phyloP scores from a whole-genome alignment of 2,888 invertebrate genomes.

The Nomada fabriciana region DNA sequence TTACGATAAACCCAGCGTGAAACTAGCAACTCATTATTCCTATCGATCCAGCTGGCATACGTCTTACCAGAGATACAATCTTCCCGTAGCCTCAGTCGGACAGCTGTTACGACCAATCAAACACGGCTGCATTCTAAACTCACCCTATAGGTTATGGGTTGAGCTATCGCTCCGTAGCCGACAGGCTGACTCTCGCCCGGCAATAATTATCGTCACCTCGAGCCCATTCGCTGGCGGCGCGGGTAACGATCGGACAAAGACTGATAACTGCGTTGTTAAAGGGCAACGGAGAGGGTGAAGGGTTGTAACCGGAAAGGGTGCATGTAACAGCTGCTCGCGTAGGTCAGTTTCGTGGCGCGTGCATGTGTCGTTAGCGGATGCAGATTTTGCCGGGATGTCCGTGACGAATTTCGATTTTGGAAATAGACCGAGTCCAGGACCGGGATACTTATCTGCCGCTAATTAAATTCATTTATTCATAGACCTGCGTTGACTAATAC shows the following conservation, averaged over 20 bases:
- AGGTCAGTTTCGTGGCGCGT: slow-evolving; percentile 65
- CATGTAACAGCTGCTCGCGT: slow-evolving; percentile 65
- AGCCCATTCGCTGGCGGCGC: slow-evolving; percentile 1
- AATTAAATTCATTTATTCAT: slow-evolving; percentile 2
- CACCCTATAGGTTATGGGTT: slow-evolving; percentile 1
- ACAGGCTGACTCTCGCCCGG: background rate
- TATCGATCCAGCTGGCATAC: background rate
- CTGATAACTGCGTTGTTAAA: slow-evolving; percentile 1
- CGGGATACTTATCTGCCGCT: background rate
- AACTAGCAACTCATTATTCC: background rate
- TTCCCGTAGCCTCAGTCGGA: background rate
- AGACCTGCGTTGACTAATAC: no score
- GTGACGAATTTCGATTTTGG: slow-evolving; percentile 6
- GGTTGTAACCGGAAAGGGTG: slow-evolving; percentile 39
- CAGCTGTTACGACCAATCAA: slow-evolving; percentile 23
- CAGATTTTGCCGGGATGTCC: slow-evolving; percentile 24
- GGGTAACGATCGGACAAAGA: slow-evolving; percentile 15
- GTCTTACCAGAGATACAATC: slow-evolving; percentile 4
- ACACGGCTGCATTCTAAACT: background rate
- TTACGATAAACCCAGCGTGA: background rate
- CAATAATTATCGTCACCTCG: slow-evolving; percentile 41
- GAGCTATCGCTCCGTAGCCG: background rate
- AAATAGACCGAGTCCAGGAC: slow-evolving; percentile 13
- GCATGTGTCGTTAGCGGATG: slow-evolving; percentile 23
- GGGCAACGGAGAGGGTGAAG: slow-evolving; percentile 3